phyloP scores from a whole-genome alignment of 2,113 vertebrate species.

The Thunnus thynnus region DNA sequence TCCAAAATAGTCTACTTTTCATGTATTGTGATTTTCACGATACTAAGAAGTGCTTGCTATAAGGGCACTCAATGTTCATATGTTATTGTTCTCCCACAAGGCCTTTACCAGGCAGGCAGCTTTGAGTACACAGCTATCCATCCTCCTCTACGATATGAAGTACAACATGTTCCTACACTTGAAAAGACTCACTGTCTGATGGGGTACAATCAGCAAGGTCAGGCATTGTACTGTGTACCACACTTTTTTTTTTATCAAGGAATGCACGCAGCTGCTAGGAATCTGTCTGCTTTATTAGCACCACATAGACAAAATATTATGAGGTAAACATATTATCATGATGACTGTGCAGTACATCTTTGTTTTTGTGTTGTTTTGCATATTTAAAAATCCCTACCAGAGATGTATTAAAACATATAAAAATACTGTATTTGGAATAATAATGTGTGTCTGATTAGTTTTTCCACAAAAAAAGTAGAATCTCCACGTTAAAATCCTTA shows the following conservation, averaged over 20 bases:
- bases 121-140: conserved; percentile 21
- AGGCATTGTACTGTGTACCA: conserved; percentile 3
- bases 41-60: background rate
- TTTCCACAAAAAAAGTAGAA: too few species aligned
- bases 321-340: background rate
- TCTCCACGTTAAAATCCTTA: too few species aligned
- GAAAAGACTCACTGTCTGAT: conserved; percentile 52
- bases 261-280: background rate
- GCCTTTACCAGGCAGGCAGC: conserved; percentile 17
- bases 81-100: conserved; percentile 8
- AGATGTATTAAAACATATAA: too few species aligned
- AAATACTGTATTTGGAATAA: too few species aligned
- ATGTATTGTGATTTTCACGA: conserved; percentile 7
- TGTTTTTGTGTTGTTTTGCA: background rate
- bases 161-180: conserved; percentile 58
- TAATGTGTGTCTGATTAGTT: too few species aligned
- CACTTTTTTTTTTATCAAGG: background rate
- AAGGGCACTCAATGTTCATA: background rate
- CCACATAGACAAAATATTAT: conserved; percentile 21
- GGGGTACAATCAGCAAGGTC: conserved; percentile 64
- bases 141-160: conserved; percentile 40
- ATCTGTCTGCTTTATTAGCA: conserved; percentile 8
- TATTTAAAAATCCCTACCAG: background rate
- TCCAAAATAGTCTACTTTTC: conserved; percentile 33
- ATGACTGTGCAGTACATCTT: background rate